These are phyloP conservation scores for Varecia variegata DNA, from an alignment of 2,797 vertebrate genomes.

Conservation along the genomic window DNA sequence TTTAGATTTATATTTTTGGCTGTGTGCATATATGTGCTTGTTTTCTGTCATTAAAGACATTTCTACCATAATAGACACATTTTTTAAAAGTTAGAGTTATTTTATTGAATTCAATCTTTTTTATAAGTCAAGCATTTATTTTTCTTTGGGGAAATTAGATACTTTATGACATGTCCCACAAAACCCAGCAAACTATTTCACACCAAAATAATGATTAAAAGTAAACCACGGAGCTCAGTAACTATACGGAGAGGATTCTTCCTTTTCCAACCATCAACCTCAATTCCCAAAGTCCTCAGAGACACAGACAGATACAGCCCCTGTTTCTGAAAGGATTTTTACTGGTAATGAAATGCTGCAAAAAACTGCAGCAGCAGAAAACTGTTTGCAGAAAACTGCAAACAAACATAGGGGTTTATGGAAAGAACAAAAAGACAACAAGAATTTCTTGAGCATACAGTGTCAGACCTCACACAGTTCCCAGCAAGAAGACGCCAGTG, in stretches of 20 bases:
- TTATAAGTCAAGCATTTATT: background rate
- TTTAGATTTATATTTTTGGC: background rate
- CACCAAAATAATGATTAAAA: slow-evolving; percentile 38
- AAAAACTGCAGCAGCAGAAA: too few species aligned
- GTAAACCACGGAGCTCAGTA: background rate
- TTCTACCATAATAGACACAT: background rate
- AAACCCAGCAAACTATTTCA: slow-evolving; percentile 29
- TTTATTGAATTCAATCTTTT: background rate
- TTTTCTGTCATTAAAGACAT: background rate
- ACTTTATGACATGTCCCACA: slow-evolving; percentile 21
- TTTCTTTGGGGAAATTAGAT: background rate
- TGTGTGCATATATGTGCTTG: rapidly evolving
- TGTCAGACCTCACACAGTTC: background rate
- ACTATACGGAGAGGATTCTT: background rate
- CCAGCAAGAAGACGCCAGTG: background rate
- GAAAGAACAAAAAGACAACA: background rate
- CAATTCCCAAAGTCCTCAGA: background rate
- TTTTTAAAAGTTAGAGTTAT: background rate
- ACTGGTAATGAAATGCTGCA: background rate
- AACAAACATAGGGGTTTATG: background rate
- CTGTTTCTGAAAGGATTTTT: background rate
- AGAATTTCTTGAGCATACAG: background rate
- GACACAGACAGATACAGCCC: background rate
- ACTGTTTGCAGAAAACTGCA: background rate
- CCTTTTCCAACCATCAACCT: background rate